Evolutionary conservation across 2,113 vertebrate species (phyloP).

Genomic region (Malaclemys terrapin): DNA sequence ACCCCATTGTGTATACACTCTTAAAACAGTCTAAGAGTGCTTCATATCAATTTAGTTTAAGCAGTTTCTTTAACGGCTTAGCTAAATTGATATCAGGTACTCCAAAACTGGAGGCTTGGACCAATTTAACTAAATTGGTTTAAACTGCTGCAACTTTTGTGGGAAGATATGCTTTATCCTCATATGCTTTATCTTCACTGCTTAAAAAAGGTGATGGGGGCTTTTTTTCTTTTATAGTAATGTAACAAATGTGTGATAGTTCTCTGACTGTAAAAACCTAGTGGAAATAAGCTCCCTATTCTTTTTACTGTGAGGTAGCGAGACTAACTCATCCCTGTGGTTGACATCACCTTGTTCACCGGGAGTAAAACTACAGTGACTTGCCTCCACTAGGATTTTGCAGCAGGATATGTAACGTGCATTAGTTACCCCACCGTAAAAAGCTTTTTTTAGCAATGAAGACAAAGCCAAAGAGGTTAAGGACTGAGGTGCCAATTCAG

Average conservation of each 20-base stretch:
- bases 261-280: not conserved
- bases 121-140: not conserved
- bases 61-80: not conserved
- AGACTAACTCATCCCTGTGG: accelerated
- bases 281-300: not conserved
- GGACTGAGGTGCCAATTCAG: not conserved
- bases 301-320: accelerated
- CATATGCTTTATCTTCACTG: not conserved
- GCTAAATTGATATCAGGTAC: not conserved
- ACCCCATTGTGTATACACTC: accelerated
- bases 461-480: not conserved
- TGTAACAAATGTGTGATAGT: accelerated
- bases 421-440: not conserved
- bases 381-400: not conserved
- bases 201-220: not conserved
- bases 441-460: not conserved
- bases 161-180: accelerated
- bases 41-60: not conserved
- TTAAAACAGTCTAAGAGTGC: not conserved
- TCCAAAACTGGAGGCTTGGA: not conserved
- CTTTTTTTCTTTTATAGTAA: not conserved
- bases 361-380: not conserved
- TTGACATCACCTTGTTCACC: not conserved
- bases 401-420: not conserved
- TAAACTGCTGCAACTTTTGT: not conserved